These are phyloP conservation scores for Apogon talboti DNA, from an alignment of 2,797 vertebrate species.

Conservation along the genomic window DNA sequence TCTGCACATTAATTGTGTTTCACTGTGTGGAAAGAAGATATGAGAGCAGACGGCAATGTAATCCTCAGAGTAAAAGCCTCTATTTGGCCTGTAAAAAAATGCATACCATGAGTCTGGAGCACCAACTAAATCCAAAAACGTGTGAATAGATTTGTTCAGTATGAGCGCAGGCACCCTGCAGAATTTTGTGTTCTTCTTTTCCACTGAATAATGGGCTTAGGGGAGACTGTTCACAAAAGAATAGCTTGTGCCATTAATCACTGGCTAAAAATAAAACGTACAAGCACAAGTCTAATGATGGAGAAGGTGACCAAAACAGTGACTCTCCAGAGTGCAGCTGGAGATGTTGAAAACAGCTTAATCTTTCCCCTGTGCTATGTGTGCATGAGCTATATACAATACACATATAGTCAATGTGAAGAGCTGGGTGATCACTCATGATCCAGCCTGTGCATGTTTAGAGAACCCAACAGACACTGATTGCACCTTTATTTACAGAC, in stretches of 20 bases:
- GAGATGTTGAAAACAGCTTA: conserved; percentile 56
- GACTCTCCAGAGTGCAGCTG: conserved; percentile 43
- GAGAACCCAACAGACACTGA: conserved; percentile 45
- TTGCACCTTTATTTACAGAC: conserved; percentile 62
- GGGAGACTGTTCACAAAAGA: conserved; percentile 34
- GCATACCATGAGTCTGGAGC: conserved; percentile 4
- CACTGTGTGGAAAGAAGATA: conserved; percentile 11
- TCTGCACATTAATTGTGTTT: conserved; percentile 15
- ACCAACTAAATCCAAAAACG: conserved; percentile 17
- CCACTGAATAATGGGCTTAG: conserved; percentile 27
- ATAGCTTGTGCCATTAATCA: conserved; percentile 58
- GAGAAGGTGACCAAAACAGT: conserved; percentile 61
- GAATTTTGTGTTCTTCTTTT: conserved; percentile 42
- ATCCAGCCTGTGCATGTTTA: conserved; percentile 31
- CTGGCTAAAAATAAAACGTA: conserved; percentile 66
- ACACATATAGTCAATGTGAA: conserved; percentile 16
- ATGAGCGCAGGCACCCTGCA: conserved; percentile 7
- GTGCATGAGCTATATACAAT: background rate
- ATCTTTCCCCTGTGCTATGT: conserved; percentile 32
- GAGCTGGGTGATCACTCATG: conserved; percentile 28
- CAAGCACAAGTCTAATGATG: conserved; percentile 43
- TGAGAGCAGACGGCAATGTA: conserved; percentile 15
- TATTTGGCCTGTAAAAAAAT: conserved; percentile 27
- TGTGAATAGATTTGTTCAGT: conserved; percentile 18
- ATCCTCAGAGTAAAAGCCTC: conserved; percentile 19